phyloP scores from a whole-genome alignment of 2,797 vertebrate species.

The Potorous gilbertii region DNA sequence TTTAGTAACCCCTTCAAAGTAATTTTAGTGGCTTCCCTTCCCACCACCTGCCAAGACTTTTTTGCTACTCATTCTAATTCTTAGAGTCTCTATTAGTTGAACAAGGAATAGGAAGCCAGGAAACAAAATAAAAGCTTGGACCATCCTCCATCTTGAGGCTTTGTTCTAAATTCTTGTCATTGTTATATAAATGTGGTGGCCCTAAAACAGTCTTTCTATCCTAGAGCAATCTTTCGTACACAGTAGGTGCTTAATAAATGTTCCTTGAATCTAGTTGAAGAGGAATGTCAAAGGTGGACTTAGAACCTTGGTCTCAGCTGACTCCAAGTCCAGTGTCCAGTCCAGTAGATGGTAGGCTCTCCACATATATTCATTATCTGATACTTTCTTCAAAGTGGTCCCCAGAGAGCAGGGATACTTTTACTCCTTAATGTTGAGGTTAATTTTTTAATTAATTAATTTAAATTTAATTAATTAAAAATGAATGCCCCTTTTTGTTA shows the following conservation, averaged over 20 bases:
- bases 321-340: background rate
- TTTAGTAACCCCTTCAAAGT: background rate
- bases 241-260: background rate
- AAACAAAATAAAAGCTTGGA: background rate
- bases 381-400: background rate
- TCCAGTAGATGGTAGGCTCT: background rate
- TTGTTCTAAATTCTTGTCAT: background rate
- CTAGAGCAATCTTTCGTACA: background rate
- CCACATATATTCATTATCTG: background rate
- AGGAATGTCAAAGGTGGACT: background rate
- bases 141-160: background rate
- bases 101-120: background rate
- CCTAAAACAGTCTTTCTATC: background rate
- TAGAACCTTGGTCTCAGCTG: background rate
- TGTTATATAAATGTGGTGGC: background rate
- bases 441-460: background rate
- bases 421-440: background rate
- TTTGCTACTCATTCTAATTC: background rate
- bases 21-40: background rate
- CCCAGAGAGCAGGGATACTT: background rate
- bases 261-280: background rate
- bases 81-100: background rate
- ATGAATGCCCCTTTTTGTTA: background rate
- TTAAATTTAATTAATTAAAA: too few species aligned
- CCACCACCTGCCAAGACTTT: background rate